Conservation (phyloP, 2,113 vertebrate species). For the Colinus virginianus region DNA sequence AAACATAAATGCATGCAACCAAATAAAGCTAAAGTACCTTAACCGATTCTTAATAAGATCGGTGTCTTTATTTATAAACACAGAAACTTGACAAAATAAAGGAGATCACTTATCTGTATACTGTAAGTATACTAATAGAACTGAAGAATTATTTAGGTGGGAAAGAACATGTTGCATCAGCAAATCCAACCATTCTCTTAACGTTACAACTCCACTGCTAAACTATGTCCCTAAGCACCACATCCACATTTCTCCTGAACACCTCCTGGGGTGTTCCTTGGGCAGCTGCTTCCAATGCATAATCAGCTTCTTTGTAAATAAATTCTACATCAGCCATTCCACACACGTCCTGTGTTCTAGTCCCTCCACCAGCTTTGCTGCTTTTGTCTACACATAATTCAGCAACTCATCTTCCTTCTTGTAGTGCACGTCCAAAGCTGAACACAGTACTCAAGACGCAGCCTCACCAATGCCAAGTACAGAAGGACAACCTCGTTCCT, state of each 20-base stretch:
- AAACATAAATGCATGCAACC: background rate
- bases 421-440: background rate
- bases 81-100: background rate
- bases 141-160: background rate
- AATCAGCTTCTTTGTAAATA: background rate
- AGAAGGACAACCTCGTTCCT: background rate
- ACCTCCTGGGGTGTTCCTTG: background rate
- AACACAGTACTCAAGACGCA: background rate
- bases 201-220: background rate
- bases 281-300: background rate
- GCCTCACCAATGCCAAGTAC: background rate
- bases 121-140: background rate
- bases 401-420: background rate
- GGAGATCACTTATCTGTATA: background rate
- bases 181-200: background rate
- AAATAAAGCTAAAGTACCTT: background rate
- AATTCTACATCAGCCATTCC: background rate
- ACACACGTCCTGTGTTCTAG: background rate
- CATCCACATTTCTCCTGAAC: background rate
- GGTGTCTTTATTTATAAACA: background rate
- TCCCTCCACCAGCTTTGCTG: background rate
- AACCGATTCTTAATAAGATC: background rate
- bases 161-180: background rate
- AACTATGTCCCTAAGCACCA: background rate
- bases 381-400: background rate